Evolutionary conservation across 2,113 vertebrate genomes (phyloP), one percentile per base, ranked within the genome.

Genomic region (Jaculus jaculus): DNA sequence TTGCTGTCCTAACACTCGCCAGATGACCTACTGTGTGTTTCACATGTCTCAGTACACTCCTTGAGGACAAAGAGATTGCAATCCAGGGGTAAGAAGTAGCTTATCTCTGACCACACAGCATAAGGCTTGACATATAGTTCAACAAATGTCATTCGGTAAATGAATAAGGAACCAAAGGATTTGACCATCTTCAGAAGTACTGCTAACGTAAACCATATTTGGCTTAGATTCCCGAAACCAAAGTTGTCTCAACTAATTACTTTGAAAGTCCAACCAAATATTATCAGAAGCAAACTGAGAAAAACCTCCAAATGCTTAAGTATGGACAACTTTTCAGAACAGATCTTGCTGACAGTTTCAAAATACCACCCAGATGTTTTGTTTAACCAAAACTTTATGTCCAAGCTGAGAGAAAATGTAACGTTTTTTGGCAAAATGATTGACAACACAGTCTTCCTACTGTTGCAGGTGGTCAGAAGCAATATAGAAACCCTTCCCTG

Each of bases 211-310:
- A 94, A 24, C 39, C 24, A 32, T 58, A 47, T 75, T 69, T 68
- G 66, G 61, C 21, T 39, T 73, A 74, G 51, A 30, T 24, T 39
- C 8, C 12, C 24, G 86, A 63, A 79, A 37, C 34, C 54, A 89
- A 42, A 73, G 71, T 42, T 3, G 39, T 34, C 3, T 5, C 4
- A 47, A 13, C 4, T 47, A 34, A 74, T 90, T 24, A 42, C 72
- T 90, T 66, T 84, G 51, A 94, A 92, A 84, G 7, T 0, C 42
- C 30, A 88, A 79, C 26, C 30, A 90, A 75, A 84, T 84, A 60
- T 80, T 75, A 12, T 90, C 68, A 84, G 61, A 77, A 23, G 7
- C 3, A 79, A 51, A 82, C 63, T 24, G 37, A 78, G n/a, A 91
- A 93, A 39, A 1, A 6, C 30, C 26, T 23, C 11, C 32, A 47